Conservation (phyloP, 2,113 vertebrate genomes). For the Sialia sialis region DNA sequence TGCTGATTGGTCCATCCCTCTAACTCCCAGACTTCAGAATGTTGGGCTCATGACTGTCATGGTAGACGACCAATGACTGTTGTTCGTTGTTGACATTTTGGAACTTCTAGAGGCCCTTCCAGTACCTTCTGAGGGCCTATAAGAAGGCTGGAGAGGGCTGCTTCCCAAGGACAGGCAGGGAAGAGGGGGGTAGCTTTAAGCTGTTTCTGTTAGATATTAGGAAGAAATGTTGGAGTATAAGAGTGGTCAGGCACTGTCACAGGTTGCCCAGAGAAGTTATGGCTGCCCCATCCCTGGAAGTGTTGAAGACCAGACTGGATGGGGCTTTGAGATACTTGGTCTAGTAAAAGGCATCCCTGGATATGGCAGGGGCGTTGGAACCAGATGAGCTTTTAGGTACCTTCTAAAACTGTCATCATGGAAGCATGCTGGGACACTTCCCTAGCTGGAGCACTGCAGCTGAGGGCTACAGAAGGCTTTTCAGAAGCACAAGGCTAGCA, state of each 20-base stretch:
- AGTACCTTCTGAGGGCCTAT: not conserved
- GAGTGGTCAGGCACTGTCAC: not conserved
- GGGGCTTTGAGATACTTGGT: not conserved
- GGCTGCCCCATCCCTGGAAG: not conserved
- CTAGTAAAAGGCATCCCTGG: no score
- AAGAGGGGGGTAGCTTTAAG: not conserved
- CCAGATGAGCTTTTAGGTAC: not conserved
- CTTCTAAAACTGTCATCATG: not conserved
- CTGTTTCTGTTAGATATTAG: not conserved
- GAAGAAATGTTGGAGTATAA: not conserved
- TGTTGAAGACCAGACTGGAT: not conserved
- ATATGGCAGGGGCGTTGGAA: not conserved
- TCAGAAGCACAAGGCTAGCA: not conserved
- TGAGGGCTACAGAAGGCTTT: not conserved
- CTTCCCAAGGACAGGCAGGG: not conserved
- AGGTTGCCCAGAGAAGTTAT: not conserved
- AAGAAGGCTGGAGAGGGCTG: not conserved
- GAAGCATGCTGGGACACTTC: not conserved
- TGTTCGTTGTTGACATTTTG: not conserved
- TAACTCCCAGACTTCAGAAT: not conserved
- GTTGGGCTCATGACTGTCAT: not conserved
- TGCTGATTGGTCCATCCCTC: not conserved
- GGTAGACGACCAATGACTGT: rapidly evolving
- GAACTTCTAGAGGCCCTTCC: not conserved
- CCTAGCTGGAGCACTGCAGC: not conserved